A percentile compares a stretch with the other conserved stretches of the same genome.
phyloP scores from a whole-genome alignment of 2,113 vertebrate species.

The Hydrochoerus hydrochaeris region DNA sequence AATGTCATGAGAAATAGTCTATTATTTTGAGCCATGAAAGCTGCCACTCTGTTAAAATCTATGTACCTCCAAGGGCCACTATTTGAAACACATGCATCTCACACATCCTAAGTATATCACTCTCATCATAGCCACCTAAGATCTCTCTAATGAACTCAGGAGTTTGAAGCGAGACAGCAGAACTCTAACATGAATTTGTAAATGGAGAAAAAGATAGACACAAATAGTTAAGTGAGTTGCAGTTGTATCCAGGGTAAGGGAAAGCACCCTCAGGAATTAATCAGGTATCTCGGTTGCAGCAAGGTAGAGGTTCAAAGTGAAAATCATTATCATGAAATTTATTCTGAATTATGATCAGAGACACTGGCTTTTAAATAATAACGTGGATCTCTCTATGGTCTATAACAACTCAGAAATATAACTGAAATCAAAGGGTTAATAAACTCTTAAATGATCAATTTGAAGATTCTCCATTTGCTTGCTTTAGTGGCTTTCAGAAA shows the following conservation, averaged over 20 bases:
- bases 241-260: not conserved
- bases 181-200: constrained; percentile 13
- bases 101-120: not conserved
- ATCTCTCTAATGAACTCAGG: not conserved
- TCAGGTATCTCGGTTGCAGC: not conserved
- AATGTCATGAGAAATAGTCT: no score
- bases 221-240: not conserved
- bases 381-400: not conserved
- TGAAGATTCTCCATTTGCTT: constrained; percentile 77
- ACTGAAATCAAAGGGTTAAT: constrained; percentile 71
- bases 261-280: not conserved
- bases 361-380: not conserved
- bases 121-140: not conserved
- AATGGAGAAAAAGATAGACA: not conserved
- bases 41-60: no score
- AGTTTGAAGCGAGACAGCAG: not conserved
- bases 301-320: not conserved
- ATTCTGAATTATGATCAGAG: constrained; percentile 26
- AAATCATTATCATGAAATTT: constrained; percentile 56
- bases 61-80: not conserved
- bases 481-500: not conserved
- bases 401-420: not conserved
- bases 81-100: not conserved
- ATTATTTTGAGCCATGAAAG: no score
- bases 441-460: constrained; percentile 67